Percentiles rank a stretch among this genome's conserved stretches.
phyloP scores from a whole-genome alignment of 2,888 invertebrate genomes.

The Matsumyia berberina region DNA sequence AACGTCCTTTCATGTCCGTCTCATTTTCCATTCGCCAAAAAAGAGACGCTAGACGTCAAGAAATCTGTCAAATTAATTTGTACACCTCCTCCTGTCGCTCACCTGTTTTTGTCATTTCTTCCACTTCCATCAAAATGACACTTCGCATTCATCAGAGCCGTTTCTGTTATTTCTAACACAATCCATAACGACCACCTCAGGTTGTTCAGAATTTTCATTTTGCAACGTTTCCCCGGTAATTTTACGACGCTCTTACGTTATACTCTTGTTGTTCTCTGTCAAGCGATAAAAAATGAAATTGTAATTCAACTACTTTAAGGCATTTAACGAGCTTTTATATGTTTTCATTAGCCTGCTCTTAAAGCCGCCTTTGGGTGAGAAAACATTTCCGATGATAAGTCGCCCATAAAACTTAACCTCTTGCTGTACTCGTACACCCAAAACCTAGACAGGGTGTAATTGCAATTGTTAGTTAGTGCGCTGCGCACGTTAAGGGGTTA shows the following conservation, averaged over 20 bases:
- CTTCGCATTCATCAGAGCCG: too few species aligned
- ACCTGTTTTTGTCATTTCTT: too few species aligned
- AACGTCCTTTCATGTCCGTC: too few species aligned
- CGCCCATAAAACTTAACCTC: conserved; percentile 35
- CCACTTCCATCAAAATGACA: too few species aligned
- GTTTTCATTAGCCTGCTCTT: conserved; percentile 29
- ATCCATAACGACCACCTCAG: too few species aligned
- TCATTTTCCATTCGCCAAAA: too few species aligned
- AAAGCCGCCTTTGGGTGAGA: conserved; percentile 15
- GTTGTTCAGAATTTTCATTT: background rate
- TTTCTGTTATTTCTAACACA: too few species aligned
- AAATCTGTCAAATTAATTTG: too few species aligned
- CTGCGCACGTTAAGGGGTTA: conserved; percentile 12
- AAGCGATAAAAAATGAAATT: conserved; percentile 16
- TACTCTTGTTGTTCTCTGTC: background rate
- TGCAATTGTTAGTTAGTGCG: conserved; percentile 27
- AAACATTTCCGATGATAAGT: conserved; percentile 40
- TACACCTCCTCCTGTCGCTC: too few species aligned
- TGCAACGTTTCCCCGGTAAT: background rate
- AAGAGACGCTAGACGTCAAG: too few species aligned
- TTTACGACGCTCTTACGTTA: conserved; percentile 6
- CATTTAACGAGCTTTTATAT: conserved; percentile 31
- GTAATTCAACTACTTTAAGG: conserved; percentile 16
- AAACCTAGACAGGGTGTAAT: conserved; percentile 34
- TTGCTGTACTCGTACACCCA: conserved; percentile 9